Conservation (phyloP, 2,888 invertebrate genomes). For the Mesorhabditis spiculigera region DNA sequence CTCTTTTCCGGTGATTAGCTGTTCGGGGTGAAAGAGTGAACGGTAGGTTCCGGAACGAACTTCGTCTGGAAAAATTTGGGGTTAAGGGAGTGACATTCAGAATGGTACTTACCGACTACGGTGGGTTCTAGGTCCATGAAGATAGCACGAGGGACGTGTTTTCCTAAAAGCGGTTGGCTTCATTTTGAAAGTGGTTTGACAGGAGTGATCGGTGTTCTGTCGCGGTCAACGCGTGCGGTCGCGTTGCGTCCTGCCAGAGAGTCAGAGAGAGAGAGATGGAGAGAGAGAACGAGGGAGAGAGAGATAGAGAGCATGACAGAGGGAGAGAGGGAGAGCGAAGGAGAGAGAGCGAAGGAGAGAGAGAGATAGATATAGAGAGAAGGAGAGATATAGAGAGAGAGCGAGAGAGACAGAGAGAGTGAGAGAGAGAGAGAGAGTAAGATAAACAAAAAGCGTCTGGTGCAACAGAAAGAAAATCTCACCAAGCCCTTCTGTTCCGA, state of each 20-base stretch:
- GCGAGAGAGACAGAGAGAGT: no score
- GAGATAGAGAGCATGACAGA: no score
- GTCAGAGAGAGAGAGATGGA: background rate
- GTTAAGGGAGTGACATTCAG: background rate
- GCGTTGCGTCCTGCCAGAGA: no score
- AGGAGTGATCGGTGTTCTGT: no score
- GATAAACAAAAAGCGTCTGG: background rate
- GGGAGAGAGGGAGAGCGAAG: no score
- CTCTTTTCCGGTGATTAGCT: slow-evolving; percentile 91
- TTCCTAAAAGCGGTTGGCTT: slow-evolving; percentile 70
- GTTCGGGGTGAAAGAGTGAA: slow-evolving; percentile 88
- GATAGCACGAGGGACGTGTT: slow-evolving; percentile 88
- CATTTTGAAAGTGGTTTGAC: slow-evolving; percentile 54
- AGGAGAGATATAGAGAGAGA: no score
- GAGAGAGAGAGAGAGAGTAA: no score
- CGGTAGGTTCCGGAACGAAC: slow-evolving; percentile 63
- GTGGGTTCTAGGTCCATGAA: slow-evolving; percentile 94
- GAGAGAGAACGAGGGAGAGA: no score
- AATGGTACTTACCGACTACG: slow-evolving; percentile 70
- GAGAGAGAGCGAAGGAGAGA: no score
- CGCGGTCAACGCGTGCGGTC: no score
- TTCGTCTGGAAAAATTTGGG: slow-evolving; percentile 25
- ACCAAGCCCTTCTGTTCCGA: no score
- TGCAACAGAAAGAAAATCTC: background rate
- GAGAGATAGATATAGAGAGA: no score